These are phyloP conservation scores for Neodiprion pinetum DNA, from an alignment of 1,140 invertebrate genomes.

Conservation along the genomic window DNA sequence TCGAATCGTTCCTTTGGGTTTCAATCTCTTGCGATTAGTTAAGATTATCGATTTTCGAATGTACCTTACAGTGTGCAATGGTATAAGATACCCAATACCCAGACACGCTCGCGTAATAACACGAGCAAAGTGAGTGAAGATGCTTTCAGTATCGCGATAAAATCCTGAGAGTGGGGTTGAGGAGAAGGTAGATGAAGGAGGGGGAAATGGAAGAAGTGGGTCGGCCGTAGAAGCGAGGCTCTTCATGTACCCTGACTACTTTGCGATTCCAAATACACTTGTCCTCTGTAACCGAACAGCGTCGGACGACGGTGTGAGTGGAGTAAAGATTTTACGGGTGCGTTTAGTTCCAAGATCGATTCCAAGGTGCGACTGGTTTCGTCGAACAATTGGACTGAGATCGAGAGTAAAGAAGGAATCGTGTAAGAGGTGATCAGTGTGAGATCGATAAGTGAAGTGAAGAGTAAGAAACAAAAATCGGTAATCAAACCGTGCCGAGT, in stretches of 20 bases:
- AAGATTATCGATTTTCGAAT: too few relatives aligned
- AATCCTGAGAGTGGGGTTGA: neutral
- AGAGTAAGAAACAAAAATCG: conserved; percentile 23
- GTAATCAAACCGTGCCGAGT: conserved; percentile 3
- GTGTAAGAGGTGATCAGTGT: too few relatives aligned
- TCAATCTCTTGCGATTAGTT: too few relatives aligned
- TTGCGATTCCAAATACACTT: neutral
- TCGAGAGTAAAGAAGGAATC: too few relatives aligned
- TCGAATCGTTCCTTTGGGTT: too few relatives aligned
- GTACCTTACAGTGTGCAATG: too few relatives aligned
- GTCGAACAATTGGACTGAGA: too few relatives aligned
- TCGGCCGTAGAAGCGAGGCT: neutral
- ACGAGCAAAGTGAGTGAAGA: neutral
- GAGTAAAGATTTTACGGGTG: too few relatives aligned
- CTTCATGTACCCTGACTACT: neutral
- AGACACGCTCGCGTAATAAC: too few relatives aligned
- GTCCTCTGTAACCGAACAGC: neutral
- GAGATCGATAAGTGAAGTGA: conserved; percentile 19
- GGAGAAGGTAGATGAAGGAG: conserved; percentile 2
- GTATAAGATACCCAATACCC: too few relatives aligned
- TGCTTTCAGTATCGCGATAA: neutral
- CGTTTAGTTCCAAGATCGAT: too few relatives aligned
- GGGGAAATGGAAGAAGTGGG: neutral
- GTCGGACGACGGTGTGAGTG: neutral
- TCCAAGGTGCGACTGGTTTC: too few relatives aligned